Conservation (phyloP, 2,797 vertebrate species). For the Platalea minor region DNA sequence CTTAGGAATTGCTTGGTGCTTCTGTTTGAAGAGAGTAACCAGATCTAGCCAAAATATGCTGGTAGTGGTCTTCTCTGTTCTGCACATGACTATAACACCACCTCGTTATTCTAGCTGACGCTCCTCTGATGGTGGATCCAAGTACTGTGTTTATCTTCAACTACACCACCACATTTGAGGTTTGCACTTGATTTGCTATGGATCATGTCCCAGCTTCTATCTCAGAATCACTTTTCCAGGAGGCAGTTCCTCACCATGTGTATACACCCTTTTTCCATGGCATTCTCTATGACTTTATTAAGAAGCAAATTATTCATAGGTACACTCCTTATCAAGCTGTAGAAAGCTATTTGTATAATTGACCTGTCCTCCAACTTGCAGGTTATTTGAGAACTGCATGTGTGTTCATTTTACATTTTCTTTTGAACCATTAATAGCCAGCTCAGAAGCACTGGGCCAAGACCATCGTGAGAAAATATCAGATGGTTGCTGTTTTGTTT, state of each 20-base stretch:
- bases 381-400: neutral
- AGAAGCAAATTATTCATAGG: neutral
- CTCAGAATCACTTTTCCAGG: neutral
- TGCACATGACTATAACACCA: neutral
- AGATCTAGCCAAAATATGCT: neutral
- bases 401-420: neutral
- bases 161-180: neutral
- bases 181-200: neutral
- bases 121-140: neutral
- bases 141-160: neutral
- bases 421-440: neutral
- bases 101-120: neutral
- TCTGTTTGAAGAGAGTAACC: neutral
- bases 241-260: neutral
- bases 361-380: neutral
- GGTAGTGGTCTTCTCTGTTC: neutral
- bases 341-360: neutral
- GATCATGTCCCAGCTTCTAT: neutral
- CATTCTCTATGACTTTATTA: neutral
- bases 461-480: neutral
- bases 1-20: neutral
- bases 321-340: neutral
- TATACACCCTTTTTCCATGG: neutral
- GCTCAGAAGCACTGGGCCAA: neutral
- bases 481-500: neutral